Evolutionary conservation across 2,888 invertebrate species (phyloP).

Genomic region (Ochropleura plecta): DNA sequence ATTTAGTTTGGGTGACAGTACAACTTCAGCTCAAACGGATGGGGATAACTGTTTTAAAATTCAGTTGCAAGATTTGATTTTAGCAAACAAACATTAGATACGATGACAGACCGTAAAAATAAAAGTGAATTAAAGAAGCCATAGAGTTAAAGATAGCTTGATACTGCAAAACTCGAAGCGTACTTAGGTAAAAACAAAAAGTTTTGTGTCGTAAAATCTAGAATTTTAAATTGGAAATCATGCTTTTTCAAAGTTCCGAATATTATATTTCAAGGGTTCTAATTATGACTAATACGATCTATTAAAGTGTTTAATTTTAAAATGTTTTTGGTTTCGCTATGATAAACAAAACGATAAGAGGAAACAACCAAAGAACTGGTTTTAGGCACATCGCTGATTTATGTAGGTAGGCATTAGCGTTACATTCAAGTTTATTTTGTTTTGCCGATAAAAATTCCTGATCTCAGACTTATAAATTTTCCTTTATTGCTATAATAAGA

Average conservation of each 20-base stretch:
- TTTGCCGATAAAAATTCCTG: conserved; percentile 35
- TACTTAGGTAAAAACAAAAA: neutral
- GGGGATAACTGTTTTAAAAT: too few species aligned
- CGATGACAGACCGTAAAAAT: too few species aligned
- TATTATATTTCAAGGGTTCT: neutral
- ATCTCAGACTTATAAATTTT: conserved; percentile 4
- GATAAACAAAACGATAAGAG: neutral
- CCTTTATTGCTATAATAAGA: conserved; percentile 9
- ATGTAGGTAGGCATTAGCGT: conserved; percentile 20
- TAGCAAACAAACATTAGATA: too few species aligned
- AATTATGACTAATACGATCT: neutral
- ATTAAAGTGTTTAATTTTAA: neutral
- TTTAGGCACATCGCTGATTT: conserved; percentile 20
- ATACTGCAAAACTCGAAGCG: neutral
- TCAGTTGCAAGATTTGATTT: too few species aligned
- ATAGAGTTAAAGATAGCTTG: neutral
- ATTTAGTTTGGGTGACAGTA: too few species aligned
- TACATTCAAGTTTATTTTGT: conserved; percentile 23
- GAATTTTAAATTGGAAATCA: neutral
- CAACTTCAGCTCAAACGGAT: too few species aligned
- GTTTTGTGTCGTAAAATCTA: neutral
- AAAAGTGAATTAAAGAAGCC: neutral
- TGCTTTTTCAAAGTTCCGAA: neutral
- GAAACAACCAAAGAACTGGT: neutral
- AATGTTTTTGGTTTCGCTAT: neutral